These are phyloP conservation scores for Choreutis nemorana DNA, from an alignment of 2,888 invertebrate genomes.

Conservation along the genomic window DNA sequence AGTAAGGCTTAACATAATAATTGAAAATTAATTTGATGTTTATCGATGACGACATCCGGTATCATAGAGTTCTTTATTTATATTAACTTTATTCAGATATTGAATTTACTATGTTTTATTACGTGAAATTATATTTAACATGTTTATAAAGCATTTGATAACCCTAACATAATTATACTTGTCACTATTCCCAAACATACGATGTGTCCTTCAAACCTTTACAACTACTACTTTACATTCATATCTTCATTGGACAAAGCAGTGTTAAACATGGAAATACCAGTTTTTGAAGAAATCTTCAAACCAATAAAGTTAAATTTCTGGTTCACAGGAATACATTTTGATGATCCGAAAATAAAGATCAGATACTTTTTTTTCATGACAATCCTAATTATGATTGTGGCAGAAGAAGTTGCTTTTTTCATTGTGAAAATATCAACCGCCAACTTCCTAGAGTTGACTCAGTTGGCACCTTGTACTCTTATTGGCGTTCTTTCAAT, in stretches of 20 bases:
- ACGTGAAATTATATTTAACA: neutral
- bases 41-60: too few species aligned
- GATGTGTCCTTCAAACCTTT: constrained; percentile 1
- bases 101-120: constrained; percentile 15
- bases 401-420: constrained; percentile 23
- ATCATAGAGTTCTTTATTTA: too few species aligned
- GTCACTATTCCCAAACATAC: constrained; percentile 2
- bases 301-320: constrained; percentile 12
- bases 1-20: too few species aligned
- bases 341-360: constrained; percentile 18
- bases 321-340: constrained; percentile 23
- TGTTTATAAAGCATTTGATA: constrained; percentile 1
- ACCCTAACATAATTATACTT: neutral
- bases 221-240: neutral
- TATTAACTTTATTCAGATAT: too few species aligned
- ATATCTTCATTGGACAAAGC: too few species aligned
- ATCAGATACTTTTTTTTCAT: constrained; percentile 20
- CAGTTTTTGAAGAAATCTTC: constrained; percentile 11
- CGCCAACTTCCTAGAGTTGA: constrained; percentile 34
- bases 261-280: too few species aligned
- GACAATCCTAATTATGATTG: constrained; percentile 17
- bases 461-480: constrained; percentile 32
- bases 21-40: too few species aligned
- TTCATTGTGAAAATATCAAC: constrained; percentile 28
- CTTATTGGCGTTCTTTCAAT: constrained; percentile 27